phyloP scores from a whole-genome alignment of 2,113 vertebrate species.

The Xerus inauris region DNA sequence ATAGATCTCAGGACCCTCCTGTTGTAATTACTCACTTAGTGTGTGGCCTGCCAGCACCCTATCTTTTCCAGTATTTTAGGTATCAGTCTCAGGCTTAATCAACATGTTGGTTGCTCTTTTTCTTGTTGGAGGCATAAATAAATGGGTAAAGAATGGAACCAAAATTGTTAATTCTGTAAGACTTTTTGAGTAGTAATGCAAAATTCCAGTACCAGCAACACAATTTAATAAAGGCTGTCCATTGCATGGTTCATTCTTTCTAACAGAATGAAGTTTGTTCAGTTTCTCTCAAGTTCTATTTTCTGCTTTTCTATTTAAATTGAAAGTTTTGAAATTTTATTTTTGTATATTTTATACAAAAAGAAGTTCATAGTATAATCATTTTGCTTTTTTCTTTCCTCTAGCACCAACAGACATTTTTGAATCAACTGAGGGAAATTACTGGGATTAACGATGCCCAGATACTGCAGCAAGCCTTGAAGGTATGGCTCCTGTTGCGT shows the following conservation, averaged over 20 bases:
- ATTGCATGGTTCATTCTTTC: background rate
- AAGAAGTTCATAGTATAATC: slow-evolving; percentile 32
- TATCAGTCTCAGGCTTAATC: background rate
- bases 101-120: background rate
- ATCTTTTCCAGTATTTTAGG: background rate
- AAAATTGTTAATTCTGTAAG: background rate
- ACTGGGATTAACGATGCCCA: slow-evolving; percentile 97
- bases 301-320: background rate
- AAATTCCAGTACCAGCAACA: background rate
- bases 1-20: background rate
- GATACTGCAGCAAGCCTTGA: slow-evolving; percentile 97
- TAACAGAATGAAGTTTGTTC: background rate
- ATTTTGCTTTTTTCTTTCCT: slow-evolving; percentile 49
- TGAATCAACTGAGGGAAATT: slow-evolving; percentile 98
- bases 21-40: background rate
- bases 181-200: background rate
- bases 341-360: background rate
- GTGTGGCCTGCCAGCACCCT: background rate
- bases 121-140: background rate
- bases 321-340: background rate
- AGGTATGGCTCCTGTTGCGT: slow-evolving; percentile 86
- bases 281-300: background rate
- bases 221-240: background rate
- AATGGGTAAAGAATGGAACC: background rate
- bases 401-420: slow-evolving; percentile 97